Conservation (phyloP, 2,888 invertebrate species). For the Stictocephala bisonia region DNA sequence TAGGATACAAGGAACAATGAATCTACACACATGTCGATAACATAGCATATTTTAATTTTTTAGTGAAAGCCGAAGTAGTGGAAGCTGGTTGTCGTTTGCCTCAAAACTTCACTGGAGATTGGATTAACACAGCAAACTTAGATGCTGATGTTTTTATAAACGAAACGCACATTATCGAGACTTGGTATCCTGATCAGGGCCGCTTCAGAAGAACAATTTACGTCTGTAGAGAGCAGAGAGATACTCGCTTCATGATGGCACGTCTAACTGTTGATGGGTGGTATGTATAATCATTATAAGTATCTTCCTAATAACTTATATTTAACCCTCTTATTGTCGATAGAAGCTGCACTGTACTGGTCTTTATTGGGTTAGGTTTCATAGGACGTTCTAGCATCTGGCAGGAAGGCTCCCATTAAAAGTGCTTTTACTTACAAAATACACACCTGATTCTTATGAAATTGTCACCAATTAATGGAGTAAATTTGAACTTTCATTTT, state of each 20-base stretch:
- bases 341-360: too few relatives aligned
- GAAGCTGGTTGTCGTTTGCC: slow-evolving; percentile 93
- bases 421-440: too few relatives aligned
- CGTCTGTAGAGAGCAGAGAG: slow-evolving; percentile 93
- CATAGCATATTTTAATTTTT: too few relatives aligned
- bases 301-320: not conserved
- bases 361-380: too few relatives aligned
- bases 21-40: too few relatives aligned
- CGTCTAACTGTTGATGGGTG: slow-evolving; percentile 95
- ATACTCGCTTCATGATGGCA: slow-evolving; percentile 94
- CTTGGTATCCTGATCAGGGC: slow-evolving; percentile 93
- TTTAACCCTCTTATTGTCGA: too few relatives aligned
- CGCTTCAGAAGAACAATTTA: slow-evolving; percentile 90
- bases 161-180: slow-evolving; percentile 96
- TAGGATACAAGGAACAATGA: too few relatives aligned
- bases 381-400: too few relatives aligned
- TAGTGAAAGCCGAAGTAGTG: slow-evolving; percentile 84
- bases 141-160: slow-evolving; percentile 95
- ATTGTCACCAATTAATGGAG: too few relatives aligned
- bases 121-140: slow-evolving; percentile 98
- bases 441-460: too few relatives aligned
- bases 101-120: slow-evolving; percentile 92
- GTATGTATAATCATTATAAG: slow-evolving; percentile 65
- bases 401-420: too few relatives aligned
- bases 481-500: too few relatives aligned